Base-by-base conservation (phyloP, 1,140 invertebrate genomes). In the Bombus sylvicola region DNA sequence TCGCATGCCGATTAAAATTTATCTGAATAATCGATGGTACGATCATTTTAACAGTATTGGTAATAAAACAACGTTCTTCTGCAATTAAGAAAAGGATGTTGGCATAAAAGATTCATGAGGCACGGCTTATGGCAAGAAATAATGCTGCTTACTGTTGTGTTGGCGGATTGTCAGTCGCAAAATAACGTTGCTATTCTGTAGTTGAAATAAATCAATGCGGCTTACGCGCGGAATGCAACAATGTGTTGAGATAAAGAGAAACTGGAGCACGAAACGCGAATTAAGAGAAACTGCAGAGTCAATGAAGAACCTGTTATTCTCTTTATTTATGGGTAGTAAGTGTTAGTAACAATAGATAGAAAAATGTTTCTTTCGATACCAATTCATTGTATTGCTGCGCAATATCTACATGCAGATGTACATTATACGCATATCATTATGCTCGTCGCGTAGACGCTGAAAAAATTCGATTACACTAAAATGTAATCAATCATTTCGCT, bases 31-130 rank as follows among this genome's bases (percentile, higher is more conserved):
- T 80, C 18, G 66, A 80, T 64, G 57, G 31, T 37, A 71, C 18
- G 62, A 68, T 77, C 28, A 1, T 80, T 71, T 59, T 31, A 37
- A 47, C 37, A 59, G 25, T 43, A 62, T 57, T 18, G 28, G 53
- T 25, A 78, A 71, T 59, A 39, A 37, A 41, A 43, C 25, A 12
- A 34, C 34, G 34, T 9, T 9, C 39, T 79, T 84, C 28, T 79
- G 75, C 39, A 62, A 84, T 57, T 79, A 34, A 74, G 62, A 85
- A 74, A 81, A 64, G 59, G 34, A 64, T 34, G 34, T 25, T 22
- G 57, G 3, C 9, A 74, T 81, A 72, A 85, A 85, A 85, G 43
- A 81, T 85, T 81, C 47, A 81, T 81, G 37, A 74, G 59, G 12
- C 22, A 39, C n/a, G 37, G 68, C 57, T 34, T 31, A 37, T 34